Evolutionary conservation across 2,797 vertebrate species (phyloP), one percentile per base, ranked within the genome.

Genomic region (Aeoliscus strigatus): DNA sequence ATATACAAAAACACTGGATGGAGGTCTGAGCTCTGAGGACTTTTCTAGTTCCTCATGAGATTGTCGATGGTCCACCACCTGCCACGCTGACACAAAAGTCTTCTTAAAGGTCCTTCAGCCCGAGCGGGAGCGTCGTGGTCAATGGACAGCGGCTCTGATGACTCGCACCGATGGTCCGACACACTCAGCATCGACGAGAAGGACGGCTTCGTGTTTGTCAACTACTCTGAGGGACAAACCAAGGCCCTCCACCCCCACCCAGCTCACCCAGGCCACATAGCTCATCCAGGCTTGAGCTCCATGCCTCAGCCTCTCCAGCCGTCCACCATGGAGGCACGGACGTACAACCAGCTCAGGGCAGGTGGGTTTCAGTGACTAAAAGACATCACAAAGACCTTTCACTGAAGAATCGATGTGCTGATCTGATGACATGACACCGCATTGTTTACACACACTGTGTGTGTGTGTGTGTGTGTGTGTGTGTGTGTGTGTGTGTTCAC

Each of bases 131-230:
- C 90, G 0, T 91, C 88, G 0, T 94, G 92, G 85, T 90, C 90
- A 1, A 89, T 87, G n/a, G 94, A 97, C 83, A 93, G 91, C 0
- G 76, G 91, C 70, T 97, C 93, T 0, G 94, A 97, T 0, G 92
- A 97, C 75, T 94, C 94, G 3, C 85, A 91, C 46, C 93, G 94
- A 37, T 99, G 95, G 95, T 97, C 96, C 0, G 95, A 97, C 83
- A 91, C 92, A 3, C 93, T 99, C 53, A 98, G 96, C 66, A 82
- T 97, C 2, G 95, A 99, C 6, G 96, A 99, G 86, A 99, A 97
- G 44, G 96, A 98, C 0, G 96, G 96, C 55, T 99, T 98, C 10
- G 90, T 99, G 57, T 97, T 99, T 1, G 93, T 99, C 3, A 98
- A 97, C 85, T 99, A 97, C 66, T 97, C 94, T 0, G 95, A 98